A percentile compares a stretch with the other conserved stretches of the same genome.
These are phyloP conservation scores for Xiphophorus maculatus DNA, from an alignment of 2,113 vertebrate genomes.

Conservation along the genomic window DNA sequence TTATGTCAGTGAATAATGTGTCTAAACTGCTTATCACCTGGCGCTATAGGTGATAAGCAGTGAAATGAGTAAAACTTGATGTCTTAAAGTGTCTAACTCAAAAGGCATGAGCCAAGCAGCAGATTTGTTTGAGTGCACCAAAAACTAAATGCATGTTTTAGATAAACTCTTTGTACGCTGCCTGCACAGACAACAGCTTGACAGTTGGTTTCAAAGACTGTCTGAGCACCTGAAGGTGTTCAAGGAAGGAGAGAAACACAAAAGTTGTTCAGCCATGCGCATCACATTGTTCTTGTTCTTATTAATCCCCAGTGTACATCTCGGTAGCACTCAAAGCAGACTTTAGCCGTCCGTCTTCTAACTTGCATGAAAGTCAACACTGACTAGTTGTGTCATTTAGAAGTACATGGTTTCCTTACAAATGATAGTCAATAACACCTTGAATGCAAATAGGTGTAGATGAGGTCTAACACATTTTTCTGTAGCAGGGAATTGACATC, in stretches of 20 bases:
- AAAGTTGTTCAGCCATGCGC: slow-evolving; percentile 79
- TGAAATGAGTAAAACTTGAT: slow-evolving; percentile 7
- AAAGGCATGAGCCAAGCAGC: slow-evolving; percentile 9
- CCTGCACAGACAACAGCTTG: slow-evolving; percentile 78
- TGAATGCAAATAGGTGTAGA: slow-evolving; percentile 46
- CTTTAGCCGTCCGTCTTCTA: slow-evolving; percentile 42
- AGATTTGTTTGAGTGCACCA: slow-evolving; percentile 38
- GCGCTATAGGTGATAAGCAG: not conserved
- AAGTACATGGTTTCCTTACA: slow-evolving; percentile 56
- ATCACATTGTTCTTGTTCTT: slow-evolving; percentile 78
- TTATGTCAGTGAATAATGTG: not conserved
- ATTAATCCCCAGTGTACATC: slow-evolving; percentile 79
- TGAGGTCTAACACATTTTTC: slow-evolving; percentile 8
- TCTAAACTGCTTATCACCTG: not conserved
- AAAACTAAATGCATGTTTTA: slow-evolving; percentile 55
- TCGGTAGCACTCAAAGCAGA: slow-evolving; percentile 60
- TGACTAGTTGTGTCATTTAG: slow-evolving; percentile 60
- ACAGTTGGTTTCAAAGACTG: slow-evolving; percentile 81
- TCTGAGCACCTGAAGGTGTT: slow-evolving; percentile 72
- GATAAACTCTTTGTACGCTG: slow-evolving; percentile 75
- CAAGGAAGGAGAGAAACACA: slow-evolving; percentile 70
- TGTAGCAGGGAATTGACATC: slow-evolving; percentile 6
- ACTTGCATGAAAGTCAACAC: slow-evolving; percentile 63
- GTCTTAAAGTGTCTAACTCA: slow-evolving; percentile 12
- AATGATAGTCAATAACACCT: slow-evolving; percentile 46